Percentiles rank a stretch among this genome's conserved stretches.
phyloP scores from a whole-genome alignment of 1,140 invertebrate genomes.

The Zophobas morio region DNA sequence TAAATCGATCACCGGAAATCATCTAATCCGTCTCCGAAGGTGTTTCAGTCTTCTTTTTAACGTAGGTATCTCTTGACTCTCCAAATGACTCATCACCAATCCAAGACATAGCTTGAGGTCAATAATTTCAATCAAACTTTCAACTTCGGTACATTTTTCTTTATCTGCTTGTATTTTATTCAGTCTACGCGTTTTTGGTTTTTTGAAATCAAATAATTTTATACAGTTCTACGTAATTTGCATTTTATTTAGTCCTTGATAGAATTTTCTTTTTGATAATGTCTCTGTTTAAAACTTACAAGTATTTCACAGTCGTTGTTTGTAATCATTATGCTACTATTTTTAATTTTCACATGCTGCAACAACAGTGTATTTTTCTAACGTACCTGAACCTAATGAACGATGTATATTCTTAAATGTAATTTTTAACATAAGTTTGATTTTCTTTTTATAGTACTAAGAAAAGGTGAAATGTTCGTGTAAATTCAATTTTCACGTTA shows the following conservation, averaged over 20 bases:
- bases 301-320: no score
- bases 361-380: no score
- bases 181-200: no score
- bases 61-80: slow-evolving; percentile 52
- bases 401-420: no score
- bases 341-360: no score
- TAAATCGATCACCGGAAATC: slow-evolving; percentile 34
- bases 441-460: no score
- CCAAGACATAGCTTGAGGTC: slow-evolving; percentile 54
- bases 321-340: no score
- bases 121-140: slow-evolving; percentile 53
- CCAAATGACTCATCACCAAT: slow-evolving; percentile 56
- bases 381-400: no score
- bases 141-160: slow-evolving; percentile 40
- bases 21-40: slow-evolving; percentile 42
- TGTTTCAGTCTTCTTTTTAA: slow-evolving; percentile 47
- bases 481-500: background rate
- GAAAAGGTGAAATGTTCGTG: no score
- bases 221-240: background rate
- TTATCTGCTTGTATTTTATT: background rate
- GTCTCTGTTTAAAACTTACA: no score
- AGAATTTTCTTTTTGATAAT: background rate
- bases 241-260: background rate
- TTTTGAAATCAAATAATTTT: no score
- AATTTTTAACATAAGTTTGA: no score